Evolutionary conservation across 2,797 vertebrate genomes (phyloP), one percentile per base, ranked within the genome.

Genomic region (Alca torda): DNA sequence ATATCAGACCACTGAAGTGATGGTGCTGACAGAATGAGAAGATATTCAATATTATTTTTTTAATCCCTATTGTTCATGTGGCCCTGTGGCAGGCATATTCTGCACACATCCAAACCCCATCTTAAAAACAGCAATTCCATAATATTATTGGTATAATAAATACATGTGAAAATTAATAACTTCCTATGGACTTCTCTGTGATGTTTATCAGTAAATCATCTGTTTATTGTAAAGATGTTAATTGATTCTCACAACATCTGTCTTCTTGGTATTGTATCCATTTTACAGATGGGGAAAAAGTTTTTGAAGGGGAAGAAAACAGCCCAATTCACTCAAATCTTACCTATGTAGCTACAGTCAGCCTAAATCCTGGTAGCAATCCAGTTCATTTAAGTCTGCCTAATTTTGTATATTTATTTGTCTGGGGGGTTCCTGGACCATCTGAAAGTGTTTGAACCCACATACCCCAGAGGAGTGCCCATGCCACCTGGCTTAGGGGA

Each of bases 1-100:
- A 91, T 94, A 96, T 84, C 95, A 95, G 80, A 86, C 91, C 43
- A 50, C 89, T 90, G 89, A 95, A 95, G 76, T 81, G 69, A 73
- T 43, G 43, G 46, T 78, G 67, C 82, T 76, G 79, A 79, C 73
- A 84, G 72, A 90, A 93, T 39, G 37, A 91, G 89, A 81, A 93
- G 65, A 81, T 84, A 84, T 45, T 95, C 11, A 24, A 3, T 51
- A 35, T 59, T 39, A 3, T 77, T 64, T 61, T 78, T 51, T 91
- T 84, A 76, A 84, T 88, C 25, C 31, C 91, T 81, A 67, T 79
- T 91, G 85, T 91, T 73, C 8, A 2, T 50, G 45, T 84, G 82
- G 57, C 45, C 69, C 50, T 48, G 20, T 48, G 82, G 73, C 35
- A 59, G 60, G 65, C 57, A 41, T 51, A 50, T 37, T 84, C 50